Conservation (phyloP, 1,140 invertebrate species). For the Drosophila aff. region DNA sequence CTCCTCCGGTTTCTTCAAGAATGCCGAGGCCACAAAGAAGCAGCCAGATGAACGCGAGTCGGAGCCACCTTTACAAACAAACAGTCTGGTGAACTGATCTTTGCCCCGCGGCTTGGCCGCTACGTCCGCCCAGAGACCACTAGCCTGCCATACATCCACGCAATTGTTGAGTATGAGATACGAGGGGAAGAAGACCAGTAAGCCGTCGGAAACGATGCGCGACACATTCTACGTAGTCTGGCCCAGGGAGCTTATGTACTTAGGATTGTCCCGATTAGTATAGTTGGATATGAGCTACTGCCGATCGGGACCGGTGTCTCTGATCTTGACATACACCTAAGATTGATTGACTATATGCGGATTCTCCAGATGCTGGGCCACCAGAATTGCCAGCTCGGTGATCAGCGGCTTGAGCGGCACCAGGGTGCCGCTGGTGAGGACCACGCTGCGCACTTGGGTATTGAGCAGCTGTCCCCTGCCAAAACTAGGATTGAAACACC, state of each 20-base stretch:
- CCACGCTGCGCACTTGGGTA: conserved; percentile 92
- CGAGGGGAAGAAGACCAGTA: conserved; percentile 98
- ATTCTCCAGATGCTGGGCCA: conserved; percentile 94
- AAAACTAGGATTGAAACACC: conserved; percentile 98
- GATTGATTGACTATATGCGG: conserved; percentile 94
- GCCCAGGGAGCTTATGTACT: conserved; percentile 93
- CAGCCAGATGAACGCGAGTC: too few species aligned
- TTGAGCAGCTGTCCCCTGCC: conserved; percentile 94
- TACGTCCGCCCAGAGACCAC: conserved; percentile 93
- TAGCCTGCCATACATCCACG: conserved; percentile 92
- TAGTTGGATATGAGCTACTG: conserved; percentile 93
- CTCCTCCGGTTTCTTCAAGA: too few species aligned
- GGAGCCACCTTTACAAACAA: too few species aligned
- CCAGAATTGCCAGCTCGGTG: conserved; percentile 93
- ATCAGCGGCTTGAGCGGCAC: conserved; percentile 96
- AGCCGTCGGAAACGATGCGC: conserved; percentile 95
- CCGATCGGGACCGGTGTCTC: conserved; percentile 93
- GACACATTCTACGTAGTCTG: conserved; percentile 92
- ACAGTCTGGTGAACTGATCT: conserved; percentile 89
- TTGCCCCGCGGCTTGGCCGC: conserved; percentile 92
- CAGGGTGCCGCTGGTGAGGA: conserved; percentile 98
- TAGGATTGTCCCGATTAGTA: conserved; percentile 93
- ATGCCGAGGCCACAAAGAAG: too few species aligned
- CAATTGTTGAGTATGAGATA: conserved; percentile 95
- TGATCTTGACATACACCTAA: conserved; percentile 94